Evolutionary conservation across 2,888 invertebrate genomes (phyloP).

Genomic region (Encarsia formosa): DNA sequence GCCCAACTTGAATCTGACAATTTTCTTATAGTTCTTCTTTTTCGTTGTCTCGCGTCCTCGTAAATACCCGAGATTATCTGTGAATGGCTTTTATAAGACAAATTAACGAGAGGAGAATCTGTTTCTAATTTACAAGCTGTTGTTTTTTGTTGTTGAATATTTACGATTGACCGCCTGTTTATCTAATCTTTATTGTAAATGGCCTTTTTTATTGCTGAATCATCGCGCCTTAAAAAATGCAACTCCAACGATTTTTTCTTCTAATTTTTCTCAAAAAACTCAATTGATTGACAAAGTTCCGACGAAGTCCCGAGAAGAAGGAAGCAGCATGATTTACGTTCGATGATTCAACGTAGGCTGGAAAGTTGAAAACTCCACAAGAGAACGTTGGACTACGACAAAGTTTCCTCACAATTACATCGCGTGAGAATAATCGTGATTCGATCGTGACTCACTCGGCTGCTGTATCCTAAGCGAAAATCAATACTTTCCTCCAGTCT

Average conservation of each 20-base stretch:
- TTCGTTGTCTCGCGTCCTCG: conserved; percentile 4
- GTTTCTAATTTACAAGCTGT: too few species aligned
- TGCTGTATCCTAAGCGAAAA: conserved; percentile 26
- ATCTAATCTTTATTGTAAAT: conserved; percentile 16
- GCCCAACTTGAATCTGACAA: background rate
- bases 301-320: too few species aligned
- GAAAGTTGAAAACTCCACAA: too few species aligned
- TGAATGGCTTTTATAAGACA: conserved; percentile 16
- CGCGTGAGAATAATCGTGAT: conserved; percentile 26
- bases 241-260: too few species aligned
- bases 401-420: conserved; percentile 23
- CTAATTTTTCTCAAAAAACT: too few species aligned
- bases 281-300: too few species aligned
- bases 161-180: too few species aligned
- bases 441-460: conserved; percentile 21
- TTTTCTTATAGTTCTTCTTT: conserved; percentile 17
- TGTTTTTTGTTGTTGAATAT: too few species aligned
- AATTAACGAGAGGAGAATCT: conserved; percentile 8
- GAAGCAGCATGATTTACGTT: too few species aligned
- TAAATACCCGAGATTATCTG: conserved; percentile 11
- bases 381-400: too few species aligned
- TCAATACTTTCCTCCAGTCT: conserved; percentile 25
- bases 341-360: too few species aligned
- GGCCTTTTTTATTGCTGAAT: background rate
- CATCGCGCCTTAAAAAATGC: too few species aligned